These are phyloP conservation scores for Meloe dianella DNA, from an alignment of 2,888 invertebrate genomes.

Conservation along the genomic window DNA sequence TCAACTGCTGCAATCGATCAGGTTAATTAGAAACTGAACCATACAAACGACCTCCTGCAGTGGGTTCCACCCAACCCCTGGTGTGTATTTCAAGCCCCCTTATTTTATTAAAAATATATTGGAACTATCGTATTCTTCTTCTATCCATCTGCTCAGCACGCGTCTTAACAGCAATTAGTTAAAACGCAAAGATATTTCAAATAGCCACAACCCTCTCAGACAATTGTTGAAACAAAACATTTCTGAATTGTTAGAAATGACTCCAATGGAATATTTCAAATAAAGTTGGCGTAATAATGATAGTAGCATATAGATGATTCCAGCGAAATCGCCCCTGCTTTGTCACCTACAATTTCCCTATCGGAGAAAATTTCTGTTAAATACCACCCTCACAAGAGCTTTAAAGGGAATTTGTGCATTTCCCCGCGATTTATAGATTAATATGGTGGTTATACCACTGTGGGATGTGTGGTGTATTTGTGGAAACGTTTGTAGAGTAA, in stretches of 20 bases:
- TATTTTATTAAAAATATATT: conserved; percentile 24
- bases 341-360: not conserved
- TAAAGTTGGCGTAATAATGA: not conserved
- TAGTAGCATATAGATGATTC: not conserved
- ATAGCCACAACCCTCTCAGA: not conserved
- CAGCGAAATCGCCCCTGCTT: not conserved
- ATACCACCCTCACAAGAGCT: not conserved
- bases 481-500: not conserved
- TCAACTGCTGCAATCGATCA: conserved; percentile 52
- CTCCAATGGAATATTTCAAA: not conserved
- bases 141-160: conserved; percentile 29
- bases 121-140: conserved; percentile 15
- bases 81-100: conserved; percentile 42
- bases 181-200: conserved; percentile 19
- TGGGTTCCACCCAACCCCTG: conserved; percentile 50
- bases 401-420: not conserved
- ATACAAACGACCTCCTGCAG: conserved; percentile 47
- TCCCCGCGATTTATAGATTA: not conserved
- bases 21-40: conserved; percentile 58
- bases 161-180: conserved; percentile 39
- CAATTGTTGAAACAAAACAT: not conserved
- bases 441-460: not conserved
- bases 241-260: not conserved
- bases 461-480: not conserved
- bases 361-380: not conserved